Evolutionary conservation across 2,113 vertebrate genomes (phyloP), one percentile per base, ranked within the genome.

Genomic region (Melierax canorus): DNA sequence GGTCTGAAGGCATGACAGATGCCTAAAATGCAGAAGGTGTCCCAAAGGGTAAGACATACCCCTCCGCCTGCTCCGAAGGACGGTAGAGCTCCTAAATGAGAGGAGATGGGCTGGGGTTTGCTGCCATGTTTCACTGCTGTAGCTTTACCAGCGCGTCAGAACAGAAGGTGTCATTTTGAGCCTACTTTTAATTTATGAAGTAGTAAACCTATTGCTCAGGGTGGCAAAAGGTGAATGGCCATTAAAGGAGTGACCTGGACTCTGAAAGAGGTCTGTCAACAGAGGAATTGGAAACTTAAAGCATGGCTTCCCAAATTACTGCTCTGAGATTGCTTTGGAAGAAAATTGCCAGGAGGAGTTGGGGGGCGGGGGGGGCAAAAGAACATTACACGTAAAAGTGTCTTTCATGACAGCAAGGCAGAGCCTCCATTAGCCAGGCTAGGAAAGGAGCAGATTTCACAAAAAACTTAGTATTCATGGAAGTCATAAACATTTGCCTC

Each of bases 121-220:
- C 32, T 85, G 62, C 53, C 0, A 0, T 30, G 26, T 53, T 43
- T 92, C 67, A 58, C 50, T 56, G n/a, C 46, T 75, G 11, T 10
- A 60, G 41, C 41, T 86, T 56, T 77, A 38, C 15, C 60, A 48
- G n/a, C 60, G 43, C 0, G 0, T n/a, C 75, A 77, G 72, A 76
- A 77, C 29, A 77, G 12, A 66, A 72, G 34, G 27, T 67, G 45
- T 71, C 68, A 14, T 88, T 96, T 76, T 41, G 26, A 92, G 38
- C 78, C 45, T 69, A n/a, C 45, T 93, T 86, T 34, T 86, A 90
- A 94, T 93, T 93, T 92, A 72, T 94, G 72, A 90, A 94, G 84
- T 13, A 63, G 60, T 41, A 94, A 95, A 94, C 58, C 88, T 85
- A 58, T 69, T 90, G 78, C 21, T 80, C 66, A 39, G 58, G 23